Conservation (phyloP, 2,888 invertebrate genomes). For the Drosophila kanekoi region DNA sequence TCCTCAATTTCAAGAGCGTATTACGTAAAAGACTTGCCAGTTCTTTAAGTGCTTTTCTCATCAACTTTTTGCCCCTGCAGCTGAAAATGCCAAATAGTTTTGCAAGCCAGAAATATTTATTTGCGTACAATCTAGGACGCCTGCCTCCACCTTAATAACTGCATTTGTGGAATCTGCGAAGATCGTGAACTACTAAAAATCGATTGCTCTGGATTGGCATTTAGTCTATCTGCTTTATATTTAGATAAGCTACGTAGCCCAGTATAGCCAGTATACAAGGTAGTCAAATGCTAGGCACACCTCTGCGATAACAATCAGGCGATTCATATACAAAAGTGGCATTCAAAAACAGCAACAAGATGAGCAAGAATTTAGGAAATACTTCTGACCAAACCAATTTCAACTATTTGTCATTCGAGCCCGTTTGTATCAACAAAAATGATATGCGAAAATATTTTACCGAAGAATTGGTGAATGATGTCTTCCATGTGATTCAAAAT, state of each 20-base stretch:
- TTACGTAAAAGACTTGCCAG: not conserved
- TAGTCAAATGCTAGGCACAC: not conserved
- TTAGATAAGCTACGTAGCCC: no score
- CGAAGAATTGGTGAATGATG: constrained; percentile 27
- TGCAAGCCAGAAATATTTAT: no score
- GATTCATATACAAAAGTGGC: not conserved
- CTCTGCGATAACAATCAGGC: not conserved
- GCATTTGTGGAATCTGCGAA: no score
- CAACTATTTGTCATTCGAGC: constrained; percentile 8
- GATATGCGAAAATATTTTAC: constrained; percentile 7
- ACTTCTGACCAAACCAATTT: not conserved
- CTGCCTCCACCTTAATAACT: no score
- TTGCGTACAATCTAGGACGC: no score
- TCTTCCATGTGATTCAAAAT: constrained; percentile 28
- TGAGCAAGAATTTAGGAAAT: not conserved
- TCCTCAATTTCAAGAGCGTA: not conserved
- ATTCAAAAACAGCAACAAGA: constrained; percentile 5
- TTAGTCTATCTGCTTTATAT: no score
- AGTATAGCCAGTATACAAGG: no score
- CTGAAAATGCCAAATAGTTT: no score
- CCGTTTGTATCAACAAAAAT: not conserved
- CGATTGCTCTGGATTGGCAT: no score
- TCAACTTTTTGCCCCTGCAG: no score
- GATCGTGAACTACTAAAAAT: no score
- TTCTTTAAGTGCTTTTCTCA: no score